Base-by-base conservation (phyloP, 2,113 vertebrate genomes). In the Vulpes vulpes region DNA sequence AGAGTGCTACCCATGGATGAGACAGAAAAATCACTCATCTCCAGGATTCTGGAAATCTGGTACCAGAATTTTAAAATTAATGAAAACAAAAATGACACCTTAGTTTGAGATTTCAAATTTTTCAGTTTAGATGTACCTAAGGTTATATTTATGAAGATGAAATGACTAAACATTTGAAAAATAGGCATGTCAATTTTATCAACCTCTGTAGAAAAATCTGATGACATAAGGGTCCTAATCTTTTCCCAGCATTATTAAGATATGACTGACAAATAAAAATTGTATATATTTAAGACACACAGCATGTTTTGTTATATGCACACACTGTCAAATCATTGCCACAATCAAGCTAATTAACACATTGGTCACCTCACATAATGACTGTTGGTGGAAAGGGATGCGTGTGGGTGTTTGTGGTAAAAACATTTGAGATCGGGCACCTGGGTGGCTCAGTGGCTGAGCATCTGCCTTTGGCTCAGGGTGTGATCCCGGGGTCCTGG, bases 61-160 rank as follows among this genome's bases (percentile, higher is more conserved):
- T 20, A 81, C 9, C 27, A 91, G 25, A 95, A 96, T 73, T 96
- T 86, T 60, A 73, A 93, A 97, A 65, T 64, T 67, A 43, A 92
- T 59, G 30, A 57, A 79, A 89, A 86, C 20, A 35, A 92, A 94
- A 95, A 67, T 14, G 57, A 38, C 0, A 79, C 12, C 23, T 78
- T n/a, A 53, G 38, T 62, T 35, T 94, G 25, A 65, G 15, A 95
- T 53, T 91, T 94, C 32, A 82, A 64, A 2, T 80, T 38, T 89
- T 74, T 64, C 49, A 89, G 43, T 83, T 83, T 87, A 89, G 60
- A 60, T 32, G 4, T 57, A 43, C 5, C 43, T 15, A 9, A 92
- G 27, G 30, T 76, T 67, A 55, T 23, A 76, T 38, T 94, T 93
- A 67, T 35, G 14, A 90, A 81, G 15, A 27, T n/a, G 25, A 92